Percentiles rank a stretch among this genome's conserved stretches.
Conservation (phyloP, 1,140 invertebrate species). For the Hycleus cichorii region DNA sequence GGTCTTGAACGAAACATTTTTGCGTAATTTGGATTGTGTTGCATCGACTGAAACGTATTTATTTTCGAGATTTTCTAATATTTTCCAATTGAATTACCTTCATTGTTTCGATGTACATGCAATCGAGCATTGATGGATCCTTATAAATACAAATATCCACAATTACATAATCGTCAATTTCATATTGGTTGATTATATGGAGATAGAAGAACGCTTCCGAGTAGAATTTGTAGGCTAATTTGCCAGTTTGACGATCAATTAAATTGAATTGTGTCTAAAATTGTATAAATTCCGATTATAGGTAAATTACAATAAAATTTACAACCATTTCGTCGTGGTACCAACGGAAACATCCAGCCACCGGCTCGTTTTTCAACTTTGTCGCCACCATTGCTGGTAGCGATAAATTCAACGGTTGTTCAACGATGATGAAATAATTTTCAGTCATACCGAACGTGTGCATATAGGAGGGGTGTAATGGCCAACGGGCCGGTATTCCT, state of each 20-base stretch:
- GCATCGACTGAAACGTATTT: slow-evolving; percentile 54
- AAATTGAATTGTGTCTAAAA: slow-evolving; percentile 69
- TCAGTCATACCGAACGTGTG: slow-evolving; percentile 83
- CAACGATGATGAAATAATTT: slow-evolving; percentile 76
- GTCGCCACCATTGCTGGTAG: slow-evolving; percentile 49
- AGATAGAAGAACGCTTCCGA: slow-evolving; percentile 76
- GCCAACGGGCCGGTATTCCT: slow-evolving; percentile 63
- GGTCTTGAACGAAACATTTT: slow-evolving; percentile 70
- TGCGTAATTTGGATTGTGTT: slow-evolving; percentile 71
- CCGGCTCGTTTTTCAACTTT: slow-evolving; percentile 55
- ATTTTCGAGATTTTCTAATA: not conserved
- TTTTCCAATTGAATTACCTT: slow-evolving; percentile 53
- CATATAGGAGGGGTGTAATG: slow-evolving; percentile 75
- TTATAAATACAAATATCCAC: slow-evolving; percentile 79
- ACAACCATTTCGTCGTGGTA: slow-evolving; percentile 59
- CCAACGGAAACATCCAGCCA: slow-evolving; percentile 60
- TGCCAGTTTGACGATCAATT: slow-evolving; percentile 55
- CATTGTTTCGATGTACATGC: slow-evolving; percentile 76
- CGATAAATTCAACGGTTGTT: slow-evolving; percentile 72
- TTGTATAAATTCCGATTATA: not conserved
- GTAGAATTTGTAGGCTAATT: slow-evolving; percentile 51
- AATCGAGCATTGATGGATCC: slow-evolving; percentile 73
- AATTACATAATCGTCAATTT: slow-evolving; percentile 60
- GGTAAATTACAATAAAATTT: not conserved
- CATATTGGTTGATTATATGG: slow-evolving; percentile 86